Evolutionary conservation across 1,140 invertebrate species (phyloP), one percentile per base, ranked within the genome.

Genomic region (Aphidius gifuensis): DNA sequence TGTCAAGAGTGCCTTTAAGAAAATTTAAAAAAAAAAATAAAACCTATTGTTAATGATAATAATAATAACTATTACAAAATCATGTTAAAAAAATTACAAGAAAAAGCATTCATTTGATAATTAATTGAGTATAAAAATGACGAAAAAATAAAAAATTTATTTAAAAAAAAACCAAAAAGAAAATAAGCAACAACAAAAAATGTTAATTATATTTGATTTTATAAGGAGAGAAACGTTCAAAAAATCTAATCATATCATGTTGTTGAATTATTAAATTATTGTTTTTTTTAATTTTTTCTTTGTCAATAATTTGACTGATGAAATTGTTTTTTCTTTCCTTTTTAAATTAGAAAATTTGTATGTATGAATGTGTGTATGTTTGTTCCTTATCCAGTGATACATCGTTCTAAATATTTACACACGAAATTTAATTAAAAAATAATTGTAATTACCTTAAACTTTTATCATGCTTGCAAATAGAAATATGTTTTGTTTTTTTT

Each of bases 1-100:
- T 61, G 51, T 55, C 50, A 32, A 46, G 51, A 61, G 60, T 61
- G 60, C 60, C 60, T 61, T 61, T 50, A 43, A 56, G 9, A 53
- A 23, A 59, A 59, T 49, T 46, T 49, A 49, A 59, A 42, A 45
- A 55, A 44, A 38, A 44, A 54, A 39, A 55, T 16, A 23, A 61
- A 47, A 32, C 45, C 38, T 16, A 46, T 46, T 38, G 54, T 8
- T 16, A 44, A 45, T 45, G n/a, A 43, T n/a, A 32, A 53, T 53
- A 53, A 43, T n/a, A 32, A 53, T 53, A 53, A 55, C 11, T 43
- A 38, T 55, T 38, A 40, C 40, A 40, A 53, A 39, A 53, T 39
- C 8, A 39, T 23, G 38, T 53, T 9, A 9, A 9, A 53, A 53
- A 51, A 51, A 53, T 49, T 39, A 53, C 38, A n/a, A 39, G 39